These are phyloP conservation scores for Agonopterix subpropinquella DNA, from an alignment of 2,888 invertebrate species.

Conservation along the genomic window DNA sequence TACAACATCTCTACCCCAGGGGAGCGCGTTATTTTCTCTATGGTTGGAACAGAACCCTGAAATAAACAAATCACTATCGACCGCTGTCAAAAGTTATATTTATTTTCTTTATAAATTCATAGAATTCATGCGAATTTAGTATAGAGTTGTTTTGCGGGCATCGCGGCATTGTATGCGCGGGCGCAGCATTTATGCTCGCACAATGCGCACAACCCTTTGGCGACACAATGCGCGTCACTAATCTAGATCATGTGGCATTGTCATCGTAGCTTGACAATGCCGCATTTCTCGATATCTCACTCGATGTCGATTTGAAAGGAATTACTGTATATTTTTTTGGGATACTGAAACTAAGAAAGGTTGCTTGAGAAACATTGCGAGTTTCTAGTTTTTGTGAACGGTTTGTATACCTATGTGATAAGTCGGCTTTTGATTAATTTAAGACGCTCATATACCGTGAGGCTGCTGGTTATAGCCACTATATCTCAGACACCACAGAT, in stretches of 20 bases:
- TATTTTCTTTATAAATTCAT: constrained; percentile 49
- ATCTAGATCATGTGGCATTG: constrained; percentile 59
- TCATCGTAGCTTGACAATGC: constrained; percentile 24
- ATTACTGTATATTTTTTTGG: constrained; percentile 8
- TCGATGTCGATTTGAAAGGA: constrained; percentile 44
- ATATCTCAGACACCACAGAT: no score
- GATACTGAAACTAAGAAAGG: no score
- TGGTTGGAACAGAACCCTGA: neutral
- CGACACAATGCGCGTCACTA: constrained; percentile 52
- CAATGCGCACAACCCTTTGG: constrained; percentile 55
- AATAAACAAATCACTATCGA: constrained; percentile 3
- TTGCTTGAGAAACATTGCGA: no score
- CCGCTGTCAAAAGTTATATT: constrained; percentile 35
- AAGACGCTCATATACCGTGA: no score
- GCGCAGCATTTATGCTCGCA: constrained; percentile 26
- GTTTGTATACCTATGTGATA: no score
- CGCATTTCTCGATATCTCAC: constrained; percentile 38
- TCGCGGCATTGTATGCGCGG: constrained; percentile 26
- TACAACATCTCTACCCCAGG: no score
- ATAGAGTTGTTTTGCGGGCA: constrained; percentile 35
- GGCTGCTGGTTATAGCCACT: no score
- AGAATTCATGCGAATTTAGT: constrained; percentile 30
- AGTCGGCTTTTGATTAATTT: no score
- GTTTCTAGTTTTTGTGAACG: no score
- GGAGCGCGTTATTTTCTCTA: no score